phyloP scores from a whole-genome alignment of 2,113 vertebrate genomes.

The Cavia porcellus region DNA sequence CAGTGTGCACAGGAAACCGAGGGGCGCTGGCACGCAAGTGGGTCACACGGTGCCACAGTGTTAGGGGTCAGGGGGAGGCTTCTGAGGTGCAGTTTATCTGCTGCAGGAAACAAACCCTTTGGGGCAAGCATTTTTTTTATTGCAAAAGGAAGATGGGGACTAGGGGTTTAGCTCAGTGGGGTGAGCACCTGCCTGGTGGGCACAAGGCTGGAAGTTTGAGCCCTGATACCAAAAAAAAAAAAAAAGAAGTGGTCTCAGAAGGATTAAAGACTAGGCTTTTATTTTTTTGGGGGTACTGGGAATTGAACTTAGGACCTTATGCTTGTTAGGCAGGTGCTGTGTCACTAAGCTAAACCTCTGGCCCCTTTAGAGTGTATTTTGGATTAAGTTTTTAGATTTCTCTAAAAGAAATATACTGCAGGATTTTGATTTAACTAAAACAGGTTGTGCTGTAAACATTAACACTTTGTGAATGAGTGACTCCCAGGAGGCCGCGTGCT shows the following conservation, averaged over 20 bases:
- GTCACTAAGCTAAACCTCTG: too few species aligned
- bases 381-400: slow-evolving; percentile 15
- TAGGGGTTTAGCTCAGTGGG: too few species aligned
- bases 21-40: neutral
- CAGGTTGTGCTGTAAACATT: slow-evolving; percentile 21
- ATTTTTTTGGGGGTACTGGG: neutral
- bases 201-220: too few species aligned
- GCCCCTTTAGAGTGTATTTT: neutral
- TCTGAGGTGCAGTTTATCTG: neutral
- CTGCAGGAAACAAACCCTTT: slow-evolving; percentile 14
- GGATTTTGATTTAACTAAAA: slow-evolving; percentile 47
- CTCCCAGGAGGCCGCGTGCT: neutral
- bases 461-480: slow-evolving; percentile 39
- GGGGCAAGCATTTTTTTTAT: slow-evolving; percentile 42
- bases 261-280: too few species aligned
- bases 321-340: too few species aligned
- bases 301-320: too few species aligned
- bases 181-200: too few species aligned
- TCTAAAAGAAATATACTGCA: slow-evolving; percentile 50
- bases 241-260: too few species aligned
- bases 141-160: neutral
- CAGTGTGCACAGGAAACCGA: neutral
- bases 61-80: neutral
- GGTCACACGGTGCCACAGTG: neutral
- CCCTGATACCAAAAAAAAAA: too few species aligned